Evolutionary conservation across 2,113 vertebrate species (phyloP), one percentile per base, ranked within the genome.

Genomic region (Eurystomus gularis): DNA sequence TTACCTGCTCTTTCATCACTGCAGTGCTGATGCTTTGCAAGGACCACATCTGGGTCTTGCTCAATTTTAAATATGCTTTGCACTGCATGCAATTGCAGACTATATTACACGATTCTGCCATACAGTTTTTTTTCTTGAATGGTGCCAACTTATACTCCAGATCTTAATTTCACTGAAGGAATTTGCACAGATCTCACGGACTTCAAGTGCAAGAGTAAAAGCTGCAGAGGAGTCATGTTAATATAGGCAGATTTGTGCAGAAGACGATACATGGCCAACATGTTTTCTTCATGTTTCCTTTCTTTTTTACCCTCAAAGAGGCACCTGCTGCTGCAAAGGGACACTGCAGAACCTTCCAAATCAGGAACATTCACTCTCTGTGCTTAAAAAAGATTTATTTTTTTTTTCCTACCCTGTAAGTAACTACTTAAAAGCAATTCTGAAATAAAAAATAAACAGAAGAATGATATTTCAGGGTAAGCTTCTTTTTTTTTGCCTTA

Each of bases 321-420:
- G 85, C 80, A 97, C 95, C 85, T 97, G 91, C 93, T 94, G 62
- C 90, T 88, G 93, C 81, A 94, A n/a, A 94, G 82, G 86, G 81
- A 72, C 57, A 26, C 68, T 96, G 58, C 58, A 87, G 58, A 81
- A 90, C 62, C 46, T 92, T 78, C 78, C 82, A 93, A 90, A 86
- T 84, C 71, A 84, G 82, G 66, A 82, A 57, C 31, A 28, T 89
- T 89, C 48, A 49, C 40, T 72, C 55, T 90, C 64, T 83, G 29
- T 72, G 51, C 51, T 81, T 90, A 82, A 12, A 69, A 42, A 85
- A 82, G 33, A 26, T 48, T 86, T 65, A 73, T 77, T 87, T 69
- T 71, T 19, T 2, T 1, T 19, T 2, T 1, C 19, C 46, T 88
- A 28, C 25, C 42, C 52, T 69, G 7, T 51, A 88, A 88, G 75